Base-by-base conservation (phyloP, 2,888 invertebrate genomes). In the Drosophila phalerata region DNA sequence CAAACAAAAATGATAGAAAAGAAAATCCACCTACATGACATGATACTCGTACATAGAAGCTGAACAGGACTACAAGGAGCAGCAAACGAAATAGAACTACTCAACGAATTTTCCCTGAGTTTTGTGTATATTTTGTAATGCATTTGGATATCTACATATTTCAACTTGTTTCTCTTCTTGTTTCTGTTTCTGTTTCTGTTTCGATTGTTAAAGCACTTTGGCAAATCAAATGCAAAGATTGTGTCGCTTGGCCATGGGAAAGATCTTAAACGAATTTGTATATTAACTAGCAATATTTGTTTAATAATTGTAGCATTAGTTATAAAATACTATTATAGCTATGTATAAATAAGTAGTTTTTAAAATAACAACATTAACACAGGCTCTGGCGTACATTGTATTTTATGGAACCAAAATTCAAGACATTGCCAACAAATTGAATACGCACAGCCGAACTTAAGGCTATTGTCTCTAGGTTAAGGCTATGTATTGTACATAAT, bases 201-300 rank as follows among this genome's bases (percentile, higher is more conserved):
- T 63, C 48, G 43, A 69, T 58, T 66, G 45, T 68, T 56, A 34
- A 56, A 30, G 57, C 52, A 34, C 30, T 64, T 58, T 43, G 62
- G 45, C 55, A 49, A 43, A 57, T 40, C 10, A 65, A 71, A 48
- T 52, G 38, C 15, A 22, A 56, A 69, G 58, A 73, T 57, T 73
- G 69, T 73, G 65, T 79, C 75, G 82, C 73, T 85, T 77, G 77
- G 82, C 78, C 77, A 74, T 56, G 65, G 76, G 68, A 79, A 73
- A 71, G 74, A 79, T 86, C 89, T 88, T 88, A 88, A 86, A 88
- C 89, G 85, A 86, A 86, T 86, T 86, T 86, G 85, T 86, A 86
- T 87, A 87, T 84, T 88, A 84, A 88, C 79, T 86, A 88, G 85
- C 89, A 86, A 86, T 88, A 86, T 88, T 85, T 86, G 87, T 86